phyloP scores from a whole-genome alignment of 2,113 vertebrate species.

The Saguinus midas region DNA sequence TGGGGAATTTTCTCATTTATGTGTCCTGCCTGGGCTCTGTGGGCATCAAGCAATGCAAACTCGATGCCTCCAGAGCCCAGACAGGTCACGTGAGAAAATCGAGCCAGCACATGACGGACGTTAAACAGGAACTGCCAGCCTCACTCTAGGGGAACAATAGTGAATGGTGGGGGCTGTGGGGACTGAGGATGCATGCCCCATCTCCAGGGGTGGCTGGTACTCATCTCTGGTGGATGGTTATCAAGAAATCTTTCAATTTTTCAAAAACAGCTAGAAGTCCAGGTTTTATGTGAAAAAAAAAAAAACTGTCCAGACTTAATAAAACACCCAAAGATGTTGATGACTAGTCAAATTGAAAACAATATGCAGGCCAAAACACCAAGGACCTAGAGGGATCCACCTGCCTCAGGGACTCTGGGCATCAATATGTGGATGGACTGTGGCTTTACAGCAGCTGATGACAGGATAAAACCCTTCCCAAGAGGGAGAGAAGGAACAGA shows the following conservation, averaged over 20 bases:
- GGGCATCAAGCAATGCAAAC: neutral
- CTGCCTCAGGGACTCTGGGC: neutral
- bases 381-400: neutral
- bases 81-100: neutral
- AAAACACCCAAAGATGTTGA: neutral
- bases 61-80: neutral
- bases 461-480: neutral
- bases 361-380: neutral
- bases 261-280: conserved; percentile 2
- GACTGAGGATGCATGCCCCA: neutral
- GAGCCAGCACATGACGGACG: neutral
- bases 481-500: neutral
- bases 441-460: neutral
- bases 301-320: neutral
- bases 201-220: neutral
- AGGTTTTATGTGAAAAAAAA: conserved; percentile 2
- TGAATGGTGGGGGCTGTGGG: neutral
- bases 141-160: neutral
- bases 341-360: neutral
- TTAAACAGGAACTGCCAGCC: neutral
- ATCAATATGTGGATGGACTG: too few relatives aligned
- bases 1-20: too few relatives aligned
- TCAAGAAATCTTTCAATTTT: neutral
- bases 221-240: neutral
- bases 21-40: too few relatives aligned